Base-by-base conservation (phyloP, 2,888 invertebrate species). In the Tuberolachnus salignus region DNA sequence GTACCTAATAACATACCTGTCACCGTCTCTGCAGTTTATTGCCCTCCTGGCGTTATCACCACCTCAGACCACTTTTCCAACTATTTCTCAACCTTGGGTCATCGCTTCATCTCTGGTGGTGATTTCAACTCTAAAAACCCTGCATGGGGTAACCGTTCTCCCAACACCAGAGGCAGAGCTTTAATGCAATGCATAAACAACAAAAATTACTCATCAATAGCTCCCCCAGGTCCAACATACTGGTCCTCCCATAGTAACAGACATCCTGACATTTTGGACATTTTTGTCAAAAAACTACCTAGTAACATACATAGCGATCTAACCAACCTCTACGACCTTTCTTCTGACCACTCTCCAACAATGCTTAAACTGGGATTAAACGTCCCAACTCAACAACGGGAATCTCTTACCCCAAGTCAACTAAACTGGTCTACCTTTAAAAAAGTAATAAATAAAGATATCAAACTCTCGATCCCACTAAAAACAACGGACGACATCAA, bases 1-100 rank as follows among this genome's bases (percentile, higher is more conserved):
- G n/a, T 34, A 69, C n/a, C n/a, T n/a, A n/a, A 69, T 9, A 69
- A 69, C 19, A 69, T 34, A 69, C 34, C 69, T 69, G 19, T 69
- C 8, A 34, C 26, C 26, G 34, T 53, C 9, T 69, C 69, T 21
- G 26, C 69, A 34, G 19, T 69, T 34, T 69, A 53, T 53, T 19
- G 69, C n/a, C 46, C 66, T 49, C 66, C 49, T 16, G 67, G 67
- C 13, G 11, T 34, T n/a, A 34, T 11, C n/a, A 69, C 34, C 26
- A 69, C 26, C 14, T 0, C 1, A 8, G 44, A 19, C 8, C 44
- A 64, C 10, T 69, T 69, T n/a, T 69, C 69, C 1, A 14, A 69
- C 1, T 69, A 53, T 21, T 69, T 69, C 9, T 53, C 69, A 19
- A 69, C 53, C 3, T 19, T 69, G 19, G 53, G 69, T 14, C 53